Evolutionary conservation across 2,888 invertebrate genomes (phyloP).

Genomic region (Heliconius charithonia): DNA sequence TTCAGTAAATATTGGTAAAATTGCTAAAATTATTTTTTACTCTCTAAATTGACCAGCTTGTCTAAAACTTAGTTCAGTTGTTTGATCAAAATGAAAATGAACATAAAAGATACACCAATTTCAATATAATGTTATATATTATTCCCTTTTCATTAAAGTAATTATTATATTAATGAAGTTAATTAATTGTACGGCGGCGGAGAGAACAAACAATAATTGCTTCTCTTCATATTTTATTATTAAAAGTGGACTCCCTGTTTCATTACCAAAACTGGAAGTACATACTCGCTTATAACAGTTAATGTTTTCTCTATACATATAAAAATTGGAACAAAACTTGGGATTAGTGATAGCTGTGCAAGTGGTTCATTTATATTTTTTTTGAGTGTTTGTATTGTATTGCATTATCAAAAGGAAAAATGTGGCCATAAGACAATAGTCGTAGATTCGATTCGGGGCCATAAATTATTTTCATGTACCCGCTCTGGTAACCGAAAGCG

Average conservation of each 20-base stretch:
- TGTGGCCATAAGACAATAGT: neutral
- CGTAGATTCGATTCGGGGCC: neutral
- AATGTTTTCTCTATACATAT: too few species aligned
- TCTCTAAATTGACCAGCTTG: neutral
- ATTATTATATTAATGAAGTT: conserved; percentile 10
- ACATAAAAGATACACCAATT: neutral
- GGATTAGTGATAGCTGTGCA: neutral
- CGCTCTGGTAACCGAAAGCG: neutral
- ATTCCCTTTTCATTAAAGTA: neutral
- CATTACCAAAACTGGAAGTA: neutral
- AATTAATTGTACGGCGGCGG: conserved; percentile 1
- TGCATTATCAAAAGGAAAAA: neutral
- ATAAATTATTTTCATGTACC: neutral
- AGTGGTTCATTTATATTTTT: neutral
- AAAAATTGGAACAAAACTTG: neutral
- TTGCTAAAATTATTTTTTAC: too few species aligned
- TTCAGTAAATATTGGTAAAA: too few species aligned
- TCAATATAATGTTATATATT: neutral
- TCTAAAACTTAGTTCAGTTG: neutral
- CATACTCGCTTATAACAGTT: neutral
- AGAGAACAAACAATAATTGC: conserved; percentile 5
- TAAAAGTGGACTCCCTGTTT: neutral
- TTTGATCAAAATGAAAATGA: neutral
- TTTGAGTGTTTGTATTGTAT: neutral
- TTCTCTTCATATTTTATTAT: too few species aligned